These are phyloP conservation scores for Calypte anna DNA, from an alignment of 2,113 vertebrate species.

Conservation along the genomic window DNA sequence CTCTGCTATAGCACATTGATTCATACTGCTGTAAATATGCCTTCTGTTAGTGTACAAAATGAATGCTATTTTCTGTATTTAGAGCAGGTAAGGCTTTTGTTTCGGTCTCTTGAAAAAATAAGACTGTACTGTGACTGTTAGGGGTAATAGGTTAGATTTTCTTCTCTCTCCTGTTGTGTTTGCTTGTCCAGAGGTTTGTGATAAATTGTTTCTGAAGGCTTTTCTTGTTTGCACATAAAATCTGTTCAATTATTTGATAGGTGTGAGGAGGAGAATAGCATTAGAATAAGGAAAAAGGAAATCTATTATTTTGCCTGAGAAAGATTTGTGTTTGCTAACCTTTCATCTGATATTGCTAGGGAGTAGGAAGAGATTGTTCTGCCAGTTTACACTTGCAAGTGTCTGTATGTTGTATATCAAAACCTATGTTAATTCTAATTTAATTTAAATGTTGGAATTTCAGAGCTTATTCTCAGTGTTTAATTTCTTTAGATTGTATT, in stretches of 20 bases:
- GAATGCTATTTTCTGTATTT: background rate
- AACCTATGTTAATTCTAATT: background rate
- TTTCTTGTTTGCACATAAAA: background rate
- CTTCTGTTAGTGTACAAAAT: background rate
- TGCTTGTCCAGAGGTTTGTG: background rate
- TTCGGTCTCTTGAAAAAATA: constrained; percentile 8
- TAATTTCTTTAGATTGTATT: background rate
- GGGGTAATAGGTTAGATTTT: background rate
- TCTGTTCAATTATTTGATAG: background rate
- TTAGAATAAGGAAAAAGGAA: background rate
- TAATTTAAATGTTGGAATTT: background rate
- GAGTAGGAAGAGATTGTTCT: background rate
- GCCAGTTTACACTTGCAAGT: background rate
- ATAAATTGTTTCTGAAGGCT: background rate
- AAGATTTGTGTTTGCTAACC: background rate
- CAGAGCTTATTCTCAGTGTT: background rate
- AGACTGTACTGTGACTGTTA: background rate
- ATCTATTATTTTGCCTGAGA: background rate
- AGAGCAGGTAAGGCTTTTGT: background rate
- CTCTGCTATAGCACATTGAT: constrained; percentile 18
- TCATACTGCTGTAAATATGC: constrained; percentile 29
- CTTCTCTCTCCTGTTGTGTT: background rate
- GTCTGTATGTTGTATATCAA: background rate
- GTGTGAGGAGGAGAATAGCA: background rate
- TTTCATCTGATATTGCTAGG: background rate